Evolutionary conservation across 1,140 invertebrate species (phyloP).

Genomic region (Tribolium castaneum): DNA sequence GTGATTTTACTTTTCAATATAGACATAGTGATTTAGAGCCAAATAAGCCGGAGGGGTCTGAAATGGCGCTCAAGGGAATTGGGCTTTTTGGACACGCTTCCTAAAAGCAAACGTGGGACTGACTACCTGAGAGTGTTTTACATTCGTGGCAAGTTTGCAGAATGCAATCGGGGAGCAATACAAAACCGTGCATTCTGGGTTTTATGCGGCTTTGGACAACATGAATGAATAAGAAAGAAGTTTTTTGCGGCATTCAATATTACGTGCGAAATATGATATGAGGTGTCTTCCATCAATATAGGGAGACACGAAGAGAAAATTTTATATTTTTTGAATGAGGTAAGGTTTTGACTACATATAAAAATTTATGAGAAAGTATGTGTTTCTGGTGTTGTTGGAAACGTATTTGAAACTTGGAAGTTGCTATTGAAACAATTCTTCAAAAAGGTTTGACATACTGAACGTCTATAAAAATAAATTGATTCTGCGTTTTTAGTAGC

Average conservation of each 20-base stretch:
- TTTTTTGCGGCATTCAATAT: not conserved
- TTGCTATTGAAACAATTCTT: no score
- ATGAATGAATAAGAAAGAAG: conserved; percentile 11
- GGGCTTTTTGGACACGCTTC: conserved; percentile 35
- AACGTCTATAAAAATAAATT: conserved; percentile 7
- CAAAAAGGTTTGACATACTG: not conserved
- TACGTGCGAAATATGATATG: not conserved
- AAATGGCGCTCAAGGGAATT: conserved; percentile 31
- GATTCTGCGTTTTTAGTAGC: conserved; percentile 9
- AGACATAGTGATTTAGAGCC: conserved; percentile 36
- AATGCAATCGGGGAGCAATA: conserved; percentile 21
- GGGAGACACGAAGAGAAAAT: not conserved
- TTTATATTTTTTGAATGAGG: not conserved
- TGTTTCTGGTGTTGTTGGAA: not conserved
- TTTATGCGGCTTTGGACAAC: conserved; percentile 8
- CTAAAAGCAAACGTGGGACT: conserved; percentile 8
- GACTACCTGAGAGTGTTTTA: conserved; percentile 40
- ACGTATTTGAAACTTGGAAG: not conserved
- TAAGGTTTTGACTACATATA: no score
- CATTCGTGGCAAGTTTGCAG: conserved; percentile 14
- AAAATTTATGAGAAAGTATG: no score
- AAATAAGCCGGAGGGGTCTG: conserved; percentile 21
- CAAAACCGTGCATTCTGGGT: conserved; percentile 18
- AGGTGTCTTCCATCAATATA: not conserved
- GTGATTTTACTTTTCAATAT: conserved; percentile 46